A percentile compares a stretch with the other conserved stretches of the same genome.
These are phyloP conservation scores for Carassius carassius DNA, from an alignment of 2,113 vertebrate species.

Conservation along the genomic window DNA sequence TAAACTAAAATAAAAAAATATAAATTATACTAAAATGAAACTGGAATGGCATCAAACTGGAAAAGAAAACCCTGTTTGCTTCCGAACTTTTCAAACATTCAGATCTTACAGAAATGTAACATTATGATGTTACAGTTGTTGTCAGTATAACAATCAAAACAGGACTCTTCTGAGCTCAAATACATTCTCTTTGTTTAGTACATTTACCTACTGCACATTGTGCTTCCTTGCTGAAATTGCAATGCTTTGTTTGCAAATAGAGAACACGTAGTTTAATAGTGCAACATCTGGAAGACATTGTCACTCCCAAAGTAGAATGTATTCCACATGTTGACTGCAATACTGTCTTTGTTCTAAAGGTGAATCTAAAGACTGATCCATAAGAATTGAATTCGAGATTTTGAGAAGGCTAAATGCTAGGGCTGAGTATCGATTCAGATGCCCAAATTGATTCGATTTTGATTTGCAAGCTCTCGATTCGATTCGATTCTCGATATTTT, in stretches of 20 bases:
- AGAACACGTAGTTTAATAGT: conserved; percentile 22
- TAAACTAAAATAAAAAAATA: not conserved
- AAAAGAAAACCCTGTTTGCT: not conserved
- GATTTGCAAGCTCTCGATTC: too few relatives aligned
- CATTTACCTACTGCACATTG: not conserved
- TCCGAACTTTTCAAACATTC: not conserved
- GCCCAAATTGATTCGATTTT: too few relatives aligned
- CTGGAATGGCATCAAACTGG: not conserved
- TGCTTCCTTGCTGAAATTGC: not conserved
- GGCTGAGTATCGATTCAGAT: too few relatives aligned
- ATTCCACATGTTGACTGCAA: conserved; percentile 14
- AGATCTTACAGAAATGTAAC: not conserved
- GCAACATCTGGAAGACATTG: conserved; percentile 48
- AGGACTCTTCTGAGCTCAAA: not conserved
- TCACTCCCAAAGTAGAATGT: conserved; percentile 20
- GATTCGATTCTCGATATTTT: too few relatives aligned
- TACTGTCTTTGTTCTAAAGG: not conserved
- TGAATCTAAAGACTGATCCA: not conserved
- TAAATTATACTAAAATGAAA: not conserved
- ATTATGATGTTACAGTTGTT: not conserved
- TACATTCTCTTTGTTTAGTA: not conserved
- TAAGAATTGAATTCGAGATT: not conserved
- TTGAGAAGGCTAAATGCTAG: not conserved
- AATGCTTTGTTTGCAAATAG: not conserved
- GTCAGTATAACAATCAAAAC: not conserved